Evolutionary conservation across 2,113 vertebrate species (phyloP).

Genomic region (Rattus rattus): DNA sequence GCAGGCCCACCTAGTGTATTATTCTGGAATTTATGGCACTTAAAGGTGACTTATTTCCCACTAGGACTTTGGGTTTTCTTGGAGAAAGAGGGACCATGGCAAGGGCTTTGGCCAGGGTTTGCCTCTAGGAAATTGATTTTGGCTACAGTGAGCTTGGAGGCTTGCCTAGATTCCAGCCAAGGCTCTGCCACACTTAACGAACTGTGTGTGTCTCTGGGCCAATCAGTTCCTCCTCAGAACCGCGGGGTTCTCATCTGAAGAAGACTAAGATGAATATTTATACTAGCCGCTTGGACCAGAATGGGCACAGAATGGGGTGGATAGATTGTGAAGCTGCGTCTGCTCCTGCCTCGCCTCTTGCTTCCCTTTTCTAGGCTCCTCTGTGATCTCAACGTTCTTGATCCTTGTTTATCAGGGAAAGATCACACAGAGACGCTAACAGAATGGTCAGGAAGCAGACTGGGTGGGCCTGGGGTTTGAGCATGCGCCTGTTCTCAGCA

Average conservation of each 20-base stretch:
- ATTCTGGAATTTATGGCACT: constrained; percentile 19
- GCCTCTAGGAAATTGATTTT: constrained; percentile 71
- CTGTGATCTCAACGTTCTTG: constrained; percentile 19
- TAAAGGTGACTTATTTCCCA: not conserved
- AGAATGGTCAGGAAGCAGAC: constrained; percentile 59
- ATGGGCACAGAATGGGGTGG: not conserved
- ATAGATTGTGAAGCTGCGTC: not conserved
- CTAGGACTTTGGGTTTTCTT: not conserved
- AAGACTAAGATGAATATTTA: not conserved
- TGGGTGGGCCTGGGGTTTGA: constrained; percentile 32
- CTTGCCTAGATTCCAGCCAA: constrained; percentile 61
- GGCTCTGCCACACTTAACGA: not conserved
- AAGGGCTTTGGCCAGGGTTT: constrained; percentile 38
- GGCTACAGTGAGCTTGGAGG: constrained; percentile 52
- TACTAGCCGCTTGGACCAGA: not conserved
- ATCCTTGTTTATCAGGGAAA: constrained; percentile 56
- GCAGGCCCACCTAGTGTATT: not conserved
- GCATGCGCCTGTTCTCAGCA: not conserved
- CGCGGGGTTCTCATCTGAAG: not conserved
- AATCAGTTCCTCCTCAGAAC: not conserved
- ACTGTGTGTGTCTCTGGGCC: constrained; percentile 35
- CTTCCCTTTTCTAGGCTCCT: not conserved
- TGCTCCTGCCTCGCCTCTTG: not conserved
- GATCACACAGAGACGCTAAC: constrained; percentile 2
- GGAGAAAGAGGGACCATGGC: not conserved